Evolutionary conservation across 2,888 invertebrate species (phyloP).

Genomic region (Leucoma salicis): DNA sequence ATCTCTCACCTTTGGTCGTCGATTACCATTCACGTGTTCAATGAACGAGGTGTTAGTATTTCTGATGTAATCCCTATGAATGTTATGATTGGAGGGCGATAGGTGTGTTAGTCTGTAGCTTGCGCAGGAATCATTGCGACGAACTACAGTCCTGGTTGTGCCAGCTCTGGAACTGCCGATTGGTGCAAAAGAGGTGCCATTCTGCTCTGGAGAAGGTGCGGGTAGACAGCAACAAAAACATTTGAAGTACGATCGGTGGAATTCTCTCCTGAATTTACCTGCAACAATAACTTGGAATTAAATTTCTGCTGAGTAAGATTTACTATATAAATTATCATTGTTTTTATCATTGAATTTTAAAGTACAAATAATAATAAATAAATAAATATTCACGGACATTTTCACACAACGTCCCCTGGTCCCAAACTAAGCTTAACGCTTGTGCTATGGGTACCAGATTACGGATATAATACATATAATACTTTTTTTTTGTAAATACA

Average conservation of each 20-base stretch:
- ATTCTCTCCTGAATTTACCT: slow-evolving; percentile 89
- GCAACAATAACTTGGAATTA: too few species aligned
- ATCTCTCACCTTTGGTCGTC: slow-evolving; percentile 60
- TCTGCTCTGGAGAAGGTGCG: slow-evolving; percentile 53
- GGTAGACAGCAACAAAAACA: slow-evolving; percentile 77
- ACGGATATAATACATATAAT: too few species aligned
- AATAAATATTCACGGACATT: too few species aligned
- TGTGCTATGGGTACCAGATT: too few species aligned
- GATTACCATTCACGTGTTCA: slow-evolving; percentile 68
- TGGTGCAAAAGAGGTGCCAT: slow-evolving; percentile 70
- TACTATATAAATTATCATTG: too few species aligned
- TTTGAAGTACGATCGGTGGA: slow-evolving; percentile 86
- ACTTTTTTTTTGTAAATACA: too few species aligned
- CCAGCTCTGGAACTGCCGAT: slow-evolving; percentile 71
- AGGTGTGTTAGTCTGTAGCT: slow-evolving; percentile 73
- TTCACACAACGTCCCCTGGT: too few species aligned
- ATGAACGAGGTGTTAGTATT: slow-evolving; percentile 76
- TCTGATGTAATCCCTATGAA: slow-evolving; percentile 64
- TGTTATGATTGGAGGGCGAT: slow-evolving; percentile 74
- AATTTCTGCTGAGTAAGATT: too few species aligned
- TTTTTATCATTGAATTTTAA: too few species aligned
- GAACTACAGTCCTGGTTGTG: slow-evolving; percentile 67
- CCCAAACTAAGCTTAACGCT: too few species aligned
- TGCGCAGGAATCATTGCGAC: slow-evolving; percentile 73
- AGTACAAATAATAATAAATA: too few species aligned